Base-by-base conservation (phyloP, 2,113 vertebrate species). In the Oxygymnocypris stewartii region DNA sequence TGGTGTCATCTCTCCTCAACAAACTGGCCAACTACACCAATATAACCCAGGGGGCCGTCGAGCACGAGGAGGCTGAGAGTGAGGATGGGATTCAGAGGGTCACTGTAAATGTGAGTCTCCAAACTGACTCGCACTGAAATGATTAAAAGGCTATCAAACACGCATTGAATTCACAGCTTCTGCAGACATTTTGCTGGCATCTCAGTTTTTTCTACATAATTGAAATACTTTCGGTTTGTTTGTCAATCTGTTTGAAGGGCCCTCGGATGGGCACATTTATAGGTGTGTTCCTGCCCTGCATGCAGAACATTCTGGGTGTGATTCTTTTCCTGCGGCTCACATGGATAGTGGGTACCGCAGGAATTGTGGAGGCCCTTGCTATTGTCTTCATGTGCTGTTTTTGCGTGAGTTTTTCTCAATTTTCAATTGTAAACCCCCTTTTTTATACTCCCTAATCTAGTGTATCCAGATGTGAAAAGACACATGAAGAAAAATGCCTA, bases 1-100 rank as follows among this genome's bases (percentile, higher is more conserved):
- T 99, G 98, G 98, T 99, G 71, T 96, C 98, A 0, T 97, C 98
- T 0, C 95, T 99, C 75, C 97, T 99, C 89, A 99, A 97, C 93
- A 98, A 97, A 87, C 93, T 99, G 90, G 97, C 98, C 79, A 98
- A 97, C 92, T 99, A 99, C 92, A 99, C 97, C 89, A 99, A 99
- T 93, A 93, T 99, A 86, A 96, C 96, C 49, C 98, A 99, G 93
- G 98, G 98, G 1, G 98, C 97, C 28, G 93, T 96, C 6, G 98
- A 99, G 90, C 97, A 99, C 0, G 98, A 99, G 92, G 95, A 96
- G 90, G 96, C 93, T 0, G 95, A 96, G 76, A 88, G 91, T 47
- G 92, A 95, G 31, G 98, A 99, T 35, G 97, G 97, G 9, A 92
- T 92, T 90, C 94, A 94, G 74, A 95, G 93, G 87, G 90, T 92